Conservation (phyloP, 2,113 vertebrate species). For the Hipposideros armiger region DNA sequence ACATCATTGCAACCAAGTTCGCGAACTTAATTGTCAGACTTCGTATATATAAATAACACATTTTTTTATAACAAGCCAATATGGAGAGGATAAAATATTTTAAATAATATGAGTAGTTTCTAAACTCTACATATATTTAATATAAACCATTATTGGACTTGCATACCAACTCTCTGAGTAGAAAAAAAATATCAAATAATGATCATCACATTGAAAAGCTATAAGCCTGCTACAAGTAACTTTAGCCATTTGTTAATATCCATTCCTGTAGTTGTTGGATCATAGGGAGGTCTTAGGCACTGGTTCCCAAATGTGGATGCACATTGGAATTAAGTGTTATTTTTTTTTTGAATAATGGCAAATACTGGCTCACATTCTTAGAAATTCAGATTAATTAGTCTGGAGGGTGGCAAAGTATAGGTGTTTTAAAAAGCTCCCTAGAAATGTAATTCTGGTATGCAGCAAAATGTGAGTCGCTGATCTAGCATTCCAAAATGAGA, state of each 20-base stretch:
- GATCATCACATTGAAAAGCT: not conserved
- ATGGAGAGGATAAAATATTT: not conserved
- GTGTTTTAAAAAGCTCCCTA: not conserved
- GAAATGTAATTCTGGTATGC: not conserved
- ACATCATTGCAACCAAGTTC: too few species aligned
- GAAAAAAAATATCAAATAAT: not conserved
- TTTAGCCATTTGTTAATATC: not conserved
- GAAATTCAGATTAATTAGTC: not conserved
- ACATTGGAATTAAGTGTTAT: not conserved
- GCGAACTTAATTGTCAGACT: too few species aligned
- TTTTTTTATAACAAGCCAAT: not conserved
- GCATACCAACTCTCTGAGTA: not conserved
- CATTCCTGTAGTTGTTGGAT: not conserved
- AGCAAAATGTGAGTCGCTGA: not conserved
- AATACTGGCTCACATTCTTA: not conserved
- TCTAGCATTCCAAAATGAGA: not conserved
- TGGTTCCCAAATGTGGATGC: not conserved
- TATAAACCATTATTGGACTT: not conserved
- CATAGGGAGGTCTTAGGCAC: not conserved
- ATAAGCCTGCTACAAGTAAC: not conserved
- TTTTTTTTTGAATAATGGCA: not conserved
- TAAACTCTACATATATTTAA: not conserved
- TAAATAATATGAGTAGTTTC: not conserved
- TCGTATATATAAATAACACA: not conserved
- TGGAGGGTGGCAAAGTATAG: not conserved